Evolutionary conservation across 1,140 invertebrate genomes (phyloP), one percentile per base, ranked within the genome.

Genomic region (Penaeus chinensis): DNA sequence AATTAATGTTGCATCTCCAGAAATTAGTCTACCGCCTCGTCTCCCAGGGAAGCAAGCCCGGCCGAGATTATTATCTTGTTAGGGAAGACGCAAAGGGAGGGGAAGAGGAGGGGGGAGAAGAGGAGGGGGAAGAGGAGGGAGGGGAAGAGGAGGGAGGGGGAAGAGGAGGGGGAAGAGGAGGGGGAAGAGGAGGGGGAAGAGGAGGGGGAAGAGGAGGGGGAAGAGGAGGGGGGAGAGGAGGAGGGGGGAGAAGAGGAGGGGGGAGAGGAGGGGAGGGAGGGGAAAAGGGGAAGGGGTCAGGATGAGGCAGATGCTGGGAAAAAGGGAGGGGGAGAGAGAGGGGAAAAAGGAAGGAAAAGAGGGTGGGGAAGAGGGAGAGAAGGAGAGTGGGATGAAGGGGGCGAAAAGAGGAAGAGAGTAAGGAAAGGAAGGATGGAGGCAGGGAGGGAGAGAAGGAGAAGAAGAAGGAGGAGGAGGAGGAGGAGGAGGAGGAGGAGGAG

Each of bases 371-470:
- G 7, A 84, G 18, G 47, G 54, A 18, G n/a, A 27, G n/a, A 16
- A 13, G 27, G 10, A 98, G 96, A 0, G 98, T 99, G 92, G 98
- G 98, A 4, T 98, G 97, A 82, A 96, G 97, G 19, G 99, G 93
- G 88, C 95, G 87, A 95, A 77, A 0, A 32, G 76, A 27, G n/a
- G 18, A 18, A 42, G 20, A 22, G 37, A 78, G n/a, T 66, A 8
- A 84, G 61, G 3, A 10, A 19, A n/a, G 27, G 32, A 13, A 32
- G 11, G 78, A 2, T 37, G 1, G 1, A 24, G 63, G 71, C 19
- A 24, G 63, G 71, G n/a, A 20, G 1, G 24, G 8, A 77, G 16
- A 27, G 10, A 20, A 42, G 76, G 42, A 20, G 1, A 7, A 0
- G 0, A 7, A 77, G 16, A n/a, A 27, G 24, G 24, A 10, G 37